A percentile compares a stretch with the other conserved stretches of the same genome.
Evolutionary conservation across 2,113 vertebrate genomes (phyloP).

Genomic region (Pandion haliaetus): DNA sequence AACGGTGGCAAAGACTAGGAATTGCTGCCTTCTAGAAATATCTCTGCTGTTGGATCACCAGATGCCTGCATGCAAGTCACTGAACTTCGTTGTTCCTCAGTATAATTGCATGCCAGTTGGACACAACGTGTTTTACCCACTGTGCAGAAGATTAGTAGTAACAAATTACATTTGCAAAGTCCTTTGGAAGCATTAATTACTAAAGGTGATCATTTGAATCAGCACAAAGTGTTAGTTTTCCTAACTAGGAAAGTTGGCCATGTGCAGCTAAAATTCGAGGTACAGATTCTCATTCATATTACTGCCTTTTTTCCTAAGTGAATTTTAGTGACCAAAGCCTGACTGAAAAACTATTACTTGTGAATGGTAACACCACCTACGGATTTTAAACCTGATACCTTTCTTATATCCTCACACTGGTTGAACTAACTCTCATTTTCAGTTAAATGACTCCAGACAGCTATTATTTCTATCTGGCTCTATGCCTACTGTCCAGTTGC

Average conservation of each 20-base stretch:
- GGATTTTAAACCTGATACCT: not conserved
- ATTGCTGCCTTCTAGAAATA: not conserved
- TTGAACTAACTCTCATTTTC: constrained; percentile 26
- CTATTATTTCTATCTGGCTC: not conserved
- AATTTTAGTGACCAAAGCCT: not conserved
- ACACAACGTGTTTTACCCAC: not conserved
- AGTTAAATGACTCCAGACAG: not conserved
- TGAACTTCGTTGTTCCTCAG: not conserved
- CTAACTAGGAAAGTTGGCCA: not conserved
- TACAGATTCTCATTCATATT: not conserved
- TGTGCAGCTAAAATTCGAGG: not conserved
- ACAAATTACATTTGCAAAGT: not conserved
- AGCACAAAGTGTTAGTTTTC: not conserved
- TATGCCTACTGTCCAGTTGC: not conserved
- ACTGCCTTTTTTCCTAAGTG: not conserved
- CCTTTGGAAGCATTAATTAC: not conserved
- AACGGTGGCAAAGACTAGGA: not conserved
- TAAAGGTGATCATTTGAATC: not conserved
- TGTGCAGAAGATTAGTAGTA: not conserved
- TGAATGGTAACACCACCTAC: not conserved
- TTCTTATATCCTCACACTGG: not conserved
- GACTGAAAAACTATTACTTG: not conserved
- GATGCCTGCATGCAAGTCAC: not conserved
- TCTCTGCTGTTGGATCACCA: not conserved
- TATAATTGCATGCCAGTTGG: not conserved